Percentiles rank a stretch among this genome's conserved stretches.
These are phyloP conservation scores for Drosophila macrothrix DNA, from an alignment of 2,888 invertebrate genomes.

Conservation along the genomic window DNA sequence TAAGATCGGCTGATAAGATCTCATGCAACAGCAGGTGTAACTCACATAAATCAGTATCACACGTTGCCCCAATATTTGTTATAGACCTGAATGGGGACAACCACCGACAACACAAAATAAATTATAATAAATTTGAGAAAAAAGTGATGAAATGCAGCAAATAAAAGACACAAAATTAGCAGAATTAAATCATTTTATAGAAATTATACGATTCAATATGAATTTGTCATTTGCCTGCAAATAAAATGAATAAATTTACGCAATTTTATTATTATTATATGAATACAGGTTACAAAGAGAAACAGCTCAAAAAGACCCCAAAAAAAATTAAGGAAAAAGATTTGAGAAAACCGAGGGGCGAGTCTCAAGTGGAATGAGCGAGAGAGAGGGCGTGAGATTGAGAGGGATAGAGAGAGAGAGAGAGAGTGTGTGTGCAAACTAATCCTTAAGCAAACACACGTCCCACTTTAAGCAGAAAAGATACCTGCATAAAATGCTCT, in stretches of 20 bases:
- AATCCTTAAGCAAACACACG: constrained; percentile 73
- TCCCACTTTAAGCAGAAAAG: constrained; percentile 30
- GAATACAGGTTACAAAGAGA: neutral
- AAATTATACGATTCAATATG: neutral
- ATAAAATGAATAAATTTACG: neutral
- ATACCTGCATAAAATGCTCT: constrained; percentile 73
- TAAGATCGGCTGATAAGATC: constrained; percentile 39
- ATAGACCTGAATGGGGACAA: constrained; percentile 18
- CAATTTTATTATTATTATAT: neutral
- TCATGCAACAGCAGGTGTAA: constrained; percentile 59
- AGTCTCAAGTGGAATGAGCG: constrained; percentile 52
- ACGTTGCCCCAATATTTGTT: constrained; percentile 55
- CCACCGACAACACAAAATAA: constrained; percentile 10
- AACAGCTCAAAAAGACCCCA: constrained; percentile 1
- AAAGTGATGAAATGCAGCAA: constrained; percentile 3
- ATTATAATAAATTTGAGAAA: constrained; percentile 15
- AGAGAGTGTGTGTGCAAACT: constrained; percentile 38
- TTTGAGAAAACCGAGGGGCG: constrained; percentile 54
- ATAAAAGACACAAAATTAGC: neutral
- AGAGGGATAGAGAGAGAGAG: constrained; percentile 9
- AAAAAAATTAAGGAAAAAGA: constrained; percentile 37
- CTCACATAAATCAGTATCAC: constrained; percentile 70
- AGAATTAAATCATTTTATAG: neutral
- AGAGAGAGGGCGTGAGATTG: constrained; percentile 12
- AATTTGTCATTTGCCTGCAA: neutral